These are phyloP conservation scores for Aphaenogaster rudis DNA, from an alignment of 1,140 invertebrate species.

Conservation along the genomic window DNA sequence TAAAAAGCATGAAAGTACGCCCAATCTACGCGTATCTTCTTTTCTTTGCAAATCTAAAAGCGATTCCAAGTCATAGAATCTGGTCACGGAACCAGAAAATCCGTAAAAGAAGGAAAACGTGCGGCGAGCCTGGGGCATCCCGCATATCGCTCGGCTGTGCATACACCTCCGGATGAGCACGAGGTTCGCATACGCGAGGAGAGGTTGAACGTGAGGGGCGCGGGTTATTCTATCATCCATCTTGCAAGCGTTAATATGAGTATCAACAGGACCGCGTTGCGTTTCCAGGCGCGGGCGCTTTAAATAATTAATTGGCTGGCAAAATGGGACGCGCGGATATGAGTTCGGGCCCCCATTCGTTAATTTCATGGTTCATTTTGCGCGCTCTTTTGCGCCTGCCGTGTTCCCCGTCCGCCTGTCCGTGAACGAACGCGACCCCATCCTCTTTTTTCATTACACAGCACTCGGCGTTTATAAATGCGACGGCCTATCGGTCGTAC, in stretches of 20 bases:
- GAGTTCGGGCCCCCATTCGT: slow-evolving; percentile 76
- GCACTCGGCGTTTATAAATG: slow-evolving; percentile 71
- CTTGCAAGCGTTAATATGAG: slow-evolving; percentile 73
- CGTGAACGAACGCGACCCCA: neutral
- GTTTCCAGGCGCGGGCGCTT: slow-evolving; percentile 70
- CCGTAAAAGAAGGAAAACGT: slow-evolving; percentile 9
- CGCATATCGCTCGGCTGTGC: neutral
- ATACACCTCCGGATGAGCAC: neutral
- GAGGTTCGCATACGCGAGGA: neutral
- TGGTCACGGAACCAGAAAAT: slow-evolving; percentile 7
- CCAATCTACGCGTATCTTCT: neutral
- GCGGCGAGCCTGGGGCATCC: neutral
- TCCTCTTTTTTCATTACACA: slow-evolving; percentile 72
- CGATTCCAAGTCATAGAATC: slow-evolving; percentile 7
- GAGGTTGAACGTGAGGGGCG: neutral
- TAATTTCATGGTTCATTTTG: slow-evolving; percentile 81
- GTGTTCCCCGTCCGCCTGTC: neutral
- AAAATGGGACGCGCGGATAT: slow-evolving; percentile 74
- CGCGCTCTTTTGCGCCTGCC: slow-evolving; percentile 62
- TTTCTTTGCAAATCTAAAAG: slow-evolving; percentile 12
- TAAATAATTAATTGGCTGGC: slow-evolving; percentile 79
- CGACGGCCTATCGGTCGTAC: slow-evolving; percentile 61
- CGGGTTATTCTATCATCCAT: slow-evolving; percentile 61
- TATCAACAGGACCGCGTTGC: slow-evolving; percentile 73
- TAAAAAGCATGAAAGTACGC: neutral